Percentiles rank a stretch among this genome's conserved stretches.
Evolutionary conservation across 2,888 invertebrate species (phyloP).

Genomic region (Leucozona laternaria): DNA sequence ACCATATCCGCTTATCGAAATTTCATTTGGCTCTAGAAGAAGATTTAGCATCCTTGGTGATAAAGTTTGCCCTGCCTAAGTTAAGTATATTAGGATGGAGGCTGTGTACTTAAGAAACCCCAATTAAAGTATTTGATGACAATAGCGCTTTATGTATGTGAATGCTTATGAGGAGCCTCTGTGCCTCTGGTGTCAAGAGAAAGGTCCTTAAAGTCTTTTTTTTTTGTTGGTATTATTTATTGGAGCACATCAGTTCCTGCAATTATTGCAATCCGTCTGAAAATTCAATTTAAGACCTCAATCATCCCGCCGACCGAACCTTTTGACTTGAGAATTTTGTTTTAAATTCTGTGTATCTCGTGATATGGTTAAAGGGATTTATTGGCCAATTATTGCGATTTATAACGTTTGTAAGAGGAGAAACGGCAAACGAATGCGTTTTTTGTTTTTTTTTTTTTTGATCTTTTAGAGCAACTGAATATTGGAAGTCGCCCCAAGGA

Average conservation of each 20-base stretch:
- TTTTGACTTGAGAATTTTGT: slow-evolving; percentile 26
- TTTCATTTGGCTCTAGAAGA: slow-evolving; percentile 61
- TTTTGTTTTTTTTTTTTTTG: slow-evolving; percentile 11
- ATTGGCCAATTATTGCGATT: slow-evolving; percentile 72
- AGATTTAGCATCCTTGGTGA: slow-evolving; percentile 53
- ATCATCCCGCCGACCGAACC: slow-evolving; percentile 48
- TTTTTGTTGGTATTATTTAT: slow-evolving; percentile 50
- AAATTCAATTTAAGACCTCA: slow-evolving; percentile 66
- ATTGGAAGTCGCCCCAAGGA: slow-evolving; percentile 54
- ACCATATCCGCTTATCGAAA: slow-evolving; percentile 69
- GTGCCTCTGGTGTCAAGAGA: neutral
- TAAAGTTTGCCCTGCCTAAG: slow-evolving; percentile 25
- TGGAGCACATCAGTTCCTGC: slow-evolving; percentile 34
- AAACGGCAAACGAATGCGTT: slow-evolving; percentile 40
- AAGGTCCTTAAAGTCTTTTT: neutral
- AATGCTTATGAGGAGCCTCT: neutral
- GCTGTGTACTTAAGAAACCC: slow-evolving; percentile 42
- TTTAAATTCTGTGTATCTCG: slow-evolving; percentile 1
- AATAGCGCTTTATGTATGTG: slow-evolving; percentile 12
- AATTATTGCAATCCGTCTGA: slow-evolving; percentile 69
- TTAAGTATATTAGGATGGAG: slow-evolving; percentile 41
- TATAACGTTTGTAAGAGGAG: slow-evolving; percentile 34
- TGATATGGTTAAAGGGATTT: slow-evolving; percentile 48
- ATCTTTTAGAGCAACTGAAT: slow-evolving; percentile 20
- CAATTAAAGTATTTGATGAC: slow-evolving; percentile 15